Conservation (phyloP, 2,888 invertebrate species). For the Cheilosia vulpina region DNA sequence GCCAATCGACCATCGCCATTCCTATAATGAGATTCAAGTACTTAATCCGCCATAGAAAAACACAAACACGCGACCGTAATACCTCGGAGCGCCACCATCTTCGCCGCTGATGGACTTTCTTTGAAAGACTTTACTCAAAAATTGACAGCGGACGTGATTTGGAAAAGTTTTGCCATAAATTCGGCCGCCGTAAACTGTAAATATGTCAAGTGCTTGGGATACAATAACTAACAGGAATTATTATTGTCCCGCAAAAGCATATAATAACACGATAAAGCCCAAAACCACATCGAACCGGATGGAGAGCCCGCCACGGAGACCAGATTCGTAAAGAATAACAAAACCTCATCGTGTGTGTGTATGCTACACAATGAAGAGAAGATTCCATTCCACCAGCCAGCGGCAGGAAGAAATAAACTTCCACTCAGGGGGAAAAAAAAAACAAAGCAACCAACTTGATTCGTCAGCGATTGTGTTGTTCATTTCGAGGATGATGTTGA, state of each 20-base stretch:
- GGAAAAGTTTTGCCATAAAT: constrained; percentile 67
- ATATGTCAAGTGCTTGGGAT: constrained; percentile 58
- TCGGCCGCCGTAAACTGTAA: constrained; percentile 50
- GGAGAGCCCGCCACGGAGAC: constrained; percentile 17
- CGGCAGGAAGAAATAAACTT: constrained; percentile 57
- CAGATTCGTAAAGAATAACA: constrained; percentile 25
- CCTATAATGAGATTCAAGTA: constrained; percentile 23
- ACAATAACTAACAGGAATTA: constrained; percentile 58
- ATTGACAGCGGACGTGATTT: constrained; percentile 71
- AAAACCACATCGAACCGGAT: constrained; percentile 54
- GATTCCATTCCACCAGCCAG: constrained; percentile 23
- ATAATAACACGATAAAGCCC: constrained; percentile 62
- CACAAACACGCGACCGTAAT: constrained; percentile 53
- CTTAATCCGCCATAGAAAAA: constrained; percentile 55
- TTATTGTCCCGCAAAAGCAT: constrained; percentile 59
- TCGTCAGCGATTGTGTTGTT: constrained; percentile 67
- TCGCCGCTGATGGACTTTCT: background rate
- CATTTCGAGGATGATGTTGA: constrained; percentile 60
- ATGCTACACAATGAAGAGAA: constrained; percentile 34
- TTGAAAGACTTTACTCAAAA: constrained; percentile 60
- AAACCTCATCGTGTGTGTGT: constrained; percentile 19
- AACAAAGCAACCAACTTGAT: constrained; percentile 40
- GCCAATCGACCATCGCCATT: background rate
- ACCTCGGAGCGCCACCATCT: constrained; percentile 6
- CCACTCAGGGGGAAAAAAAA: background rate